Conservation (phyloP, 2,113 vertebrate genomes). For the Gopherus flavomarginatus region DNA sequence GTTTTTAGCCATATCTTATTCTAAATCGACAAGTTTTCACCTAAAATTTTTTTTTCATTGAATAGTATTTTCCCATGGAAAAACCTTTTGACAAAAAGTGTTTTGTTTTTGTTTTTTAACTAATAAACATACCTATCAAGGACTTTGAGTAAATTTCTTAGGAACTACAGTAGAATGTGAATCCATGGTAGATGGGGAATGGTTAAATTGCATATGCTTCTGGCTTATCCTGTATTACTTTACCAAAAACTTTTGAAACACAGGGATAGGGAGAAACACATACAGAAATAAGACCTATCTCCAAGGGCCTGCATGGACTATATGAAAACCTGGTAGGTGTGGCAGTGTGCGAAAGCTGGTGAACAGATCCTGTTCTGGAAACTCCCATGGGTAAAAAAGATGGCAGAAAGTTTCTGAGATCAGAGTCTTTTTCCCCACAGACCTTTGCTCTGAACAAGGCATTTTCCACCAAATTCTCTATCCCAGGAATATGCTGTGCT, state of each 20-base stretch:
- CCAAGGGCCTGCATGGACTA: not conserved
- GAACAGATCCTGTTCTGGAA: not conserved
- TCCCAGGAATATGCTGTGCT: not conserved
- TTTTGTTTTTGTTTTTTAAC: not conserved
- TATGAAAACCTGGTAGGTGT: not conserved
- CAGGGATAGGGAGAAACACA: not conserved
- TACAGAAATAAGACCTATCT: not conserved
- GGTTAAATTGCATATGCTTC: not conserved
- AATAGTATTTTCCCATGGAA: not conserved
- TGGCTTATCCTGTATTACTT: not conserved
- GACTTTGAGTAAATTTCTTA: not conserved
- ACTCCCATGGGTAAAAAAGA: not conserved
- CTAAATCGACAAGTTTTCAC: not conserved
- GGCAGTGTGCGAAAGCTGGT: not conserved
- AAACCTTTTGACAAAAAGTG: not conserved
- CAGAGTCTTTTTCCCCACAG: not conserved
- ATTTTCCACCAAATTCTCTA: not conserved
- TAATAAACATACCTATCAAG: not conserved
- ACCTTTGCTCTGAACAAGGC: not conserved
- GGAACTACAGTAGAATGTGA: not conserved
- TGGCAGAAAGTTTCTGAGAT: not conserved
- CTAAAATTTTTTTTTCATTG: not conserved
- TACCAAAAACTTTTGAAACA: not conserved
- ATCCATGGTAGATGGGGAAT: not conserved
- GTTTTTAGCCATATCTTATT: not conserved